Evolutionary conservation across 2,113 vertebrate species (phyloP), one percentile per base, ranked within the genome.

Genomic region (Syngnathus typhle): DNA sequence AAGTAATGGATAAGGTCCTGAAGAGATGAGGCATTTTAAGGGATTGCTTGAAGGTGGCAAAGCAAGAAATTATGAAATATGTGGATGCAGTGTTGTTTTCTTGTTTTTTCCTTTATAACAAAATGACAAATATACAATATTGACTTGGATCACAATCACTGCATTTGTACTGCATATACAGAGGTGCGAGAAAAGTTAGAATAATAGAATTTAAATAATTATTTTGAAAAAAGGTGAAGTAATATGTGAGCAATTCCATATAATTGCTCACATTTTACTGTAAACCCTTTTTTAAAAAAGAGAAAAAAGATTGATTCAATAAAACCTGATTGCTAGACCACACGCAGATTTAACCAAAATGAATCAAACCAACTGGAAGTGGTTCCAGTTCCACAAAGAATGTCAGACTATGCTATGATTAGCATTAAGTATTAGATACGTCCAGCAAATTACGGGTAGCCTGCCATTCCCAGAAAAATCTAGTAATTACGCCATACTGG

Each of bases 331-430:
- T 32, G 13, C 23, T 9, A 11, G 47, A n/a, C 47, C 47, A n/a
- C 19, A 6, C 18, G n/a, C 47, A 51, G 15, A 59, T 4, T 59
- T 32, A 21, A 61, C 19, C n/a, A 23, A 61, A 7, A 23, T 13
- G 10, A 62, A 23, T 62, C 7, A 62, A 62, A 62, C 39, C 60
- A 7, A 44, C 38, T 62, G 39, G n/a, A 62, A 62, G 44, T 27
- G 38, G 39, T 43, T 43, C 43, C 60, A 62, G 13, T 62, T n/a
- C 23, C 7, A 2, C 11, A 65, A 49, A 52, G 61, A 55, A 27
- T 72, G 71, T 68, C 71, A 66, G 32, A 13, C 65, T 64, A 1
- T 13, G 62, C 49, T 41, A 61, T 41, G 27, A 76, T 75, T 63
- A 58, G 23, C 49, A 55, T 27, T 21, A 60, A 58, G 18, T 54